These are phyloP conservation scores for Aricia agestis DNA, from an alignment of 1,140 invertebrate species.

Conservation along the genomic window DNA sequence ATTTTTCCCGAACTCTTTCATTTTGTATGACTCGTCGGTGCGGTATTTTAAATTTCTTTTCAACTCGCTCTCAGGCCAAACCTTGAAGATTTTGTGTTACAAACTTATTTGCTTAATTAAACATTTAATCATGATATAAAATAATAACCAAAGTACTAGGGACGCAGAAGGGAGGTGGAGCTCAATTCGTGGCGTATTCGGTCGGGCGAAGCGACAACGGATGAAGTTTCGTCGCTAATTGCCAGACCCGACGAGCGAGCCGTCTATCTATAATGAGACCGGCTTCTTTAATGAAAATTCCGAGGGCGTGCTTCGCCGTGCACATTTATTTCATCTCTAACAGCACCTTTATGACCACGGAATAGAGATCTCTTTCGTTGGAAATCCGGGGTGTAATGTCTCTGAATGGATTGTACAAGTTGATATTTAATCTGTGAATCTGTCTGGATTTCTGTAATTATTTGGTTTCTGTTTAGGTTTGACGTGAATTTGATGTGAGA, in stretches of 20 bases:
- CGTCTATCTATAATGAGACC: slow-evolving; percentile 69
- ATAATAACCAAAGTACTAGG: slow-evolving; percentile 36
- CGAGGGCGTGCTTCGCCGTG: slow-evolving; percentile 40
- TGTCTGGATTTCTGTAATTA: slow-evolving; percentile 17
- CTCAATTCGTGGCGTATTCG: slow-evolving; percentile 58
- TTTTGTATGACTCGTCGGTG: slow-evolving; percentile 46
- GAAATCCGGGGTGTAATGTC: no score
- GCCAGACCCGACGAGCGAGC: slow-evolving; percentile 48
- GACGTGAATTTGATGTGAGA: not conserved
- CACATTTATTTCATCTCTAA: slow-evolving; percentile 15
- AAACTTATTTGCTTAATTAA: not conserved
- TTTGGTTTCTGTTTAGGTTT: not conserved
- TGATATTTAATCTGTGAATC: slow-evolving; percentile 21
- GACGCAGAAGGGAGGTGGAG: slow-evolving; percentile 37
- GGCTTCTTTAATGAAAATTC: slow-evolving; percentile 72
- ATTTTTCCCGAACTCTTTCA: slow-evolving; percentile 49
- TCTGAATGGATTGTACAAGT: slow-evolving; percentile 24
- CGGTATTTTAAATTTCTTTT: slow-evolving; percentile 44
- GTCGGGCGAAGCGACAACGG: slow-evolving; percentile 53
- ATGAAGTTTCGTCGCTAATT: slow-evolving; percentile 70
- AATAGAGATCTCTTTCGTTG: no score
- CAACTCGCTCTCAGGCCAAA: slow-evolving; percentile 16
- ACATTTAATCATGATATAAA: not conserved
- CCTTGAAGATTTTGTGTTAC: slow-evolving; percentile 27
- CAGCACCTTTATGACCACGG: not conserved